A percentile compares a stretch with the other conserved stretches of the same genome.
Conservation (phyloP, 2,113 vertebrate species). For the Cryptotis parvus region DNA sequence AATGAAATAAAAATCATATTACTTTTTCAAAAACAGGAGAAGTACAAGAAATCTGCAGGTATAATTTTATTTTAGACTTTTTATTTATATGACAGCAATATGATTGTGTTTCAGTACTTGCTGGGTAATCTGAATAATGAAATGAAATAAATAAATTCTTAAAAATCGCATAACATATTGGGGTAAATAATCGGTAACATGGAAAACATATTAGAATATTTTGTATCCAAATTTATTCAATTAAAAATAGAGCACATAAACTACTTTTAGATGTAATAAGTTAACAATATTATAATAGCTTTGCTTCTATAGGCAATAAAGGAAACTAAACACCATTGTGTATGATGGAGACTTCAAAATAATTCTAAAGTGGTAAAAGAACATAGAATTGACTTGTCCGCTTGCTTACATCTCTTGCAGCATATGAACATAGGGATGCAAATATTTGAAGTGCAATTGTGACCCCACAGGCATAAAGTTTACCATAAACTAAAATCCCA, state of each 20-base stretch:
- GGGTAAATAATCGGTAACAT: not conserved
- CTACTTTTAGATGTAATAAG: not conserved
- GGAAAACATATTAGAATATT: not conserved
- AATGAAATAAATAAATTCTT: not conserved
- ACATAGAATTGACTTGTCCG: not conserved
- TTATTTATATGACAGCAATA: slow-evolving; percentile 23
- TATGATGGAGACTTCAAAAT: not conserved
- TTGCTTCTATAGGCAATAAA: not conserved
- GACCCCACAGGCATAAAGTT: not conserved
- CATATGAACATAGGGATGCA: rapidly evolving
- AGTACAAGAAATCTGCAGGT: not conserved
- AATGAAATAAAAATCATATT: not conserved
- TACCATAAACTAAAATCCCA: not conserved
- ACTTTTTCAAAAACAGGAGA: not conserved
- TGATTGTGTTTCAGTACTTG: slow-evolving; percentile 8
- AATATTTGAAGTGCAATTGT: not conserved
- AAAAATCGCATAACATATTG: not conserved
- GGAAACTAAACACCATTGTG: not conserved
- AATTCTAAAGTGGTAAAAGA: not conserved
- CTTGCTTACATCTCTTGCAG: not conserved
- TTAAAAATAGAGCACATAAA: not conserved
- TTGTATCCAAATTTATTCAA: not conserved
- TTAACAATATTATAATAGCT: not conserved
- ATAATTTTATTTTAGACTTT: slow-evolving; percentile 22
- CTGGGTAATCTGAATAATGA: not conserved